phyloP scores from a whole-genome alignment of 1,140 invertebrate species.

The Drosophila truncata region DNA sequence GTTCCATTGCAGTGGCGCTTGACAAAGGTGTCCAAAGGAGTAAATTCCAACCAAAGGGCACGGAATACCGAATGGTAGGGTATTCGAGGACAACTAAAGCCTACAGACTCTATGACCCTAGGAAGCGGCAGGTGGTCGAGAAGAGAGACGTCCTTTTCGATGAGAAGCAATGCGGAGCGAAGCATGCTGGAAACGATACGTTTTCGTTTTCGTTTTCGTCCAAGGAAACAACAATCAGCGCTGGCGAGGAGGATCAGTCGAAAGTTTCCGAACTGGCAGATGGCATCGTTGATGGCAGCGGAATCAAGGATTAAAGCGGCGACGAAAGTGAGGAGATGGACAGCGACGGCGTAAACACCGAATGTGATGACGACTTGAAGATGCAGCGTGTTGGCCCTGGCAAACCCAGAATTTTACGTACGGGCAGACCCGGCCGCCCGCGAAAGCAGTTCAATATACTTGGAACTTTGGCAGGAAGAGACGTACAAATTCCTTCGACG shows the following conservation, averaged over 20 bases:
- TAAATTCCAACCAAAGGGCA: neutral
- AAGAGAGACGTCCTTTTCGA: neutral
- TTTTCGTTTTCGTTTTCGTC: neutral
- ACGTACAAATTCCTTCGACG: neutral
- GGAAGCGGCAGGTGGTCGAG: no score
- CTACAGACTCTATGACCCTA: no score
- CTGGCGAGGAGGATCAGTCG: no score
- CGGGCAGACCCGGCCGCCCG: no score
- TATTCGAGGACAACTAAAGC: neutral
- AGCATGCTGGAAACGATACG: neutral
- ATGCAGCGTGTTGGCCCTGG: no score
- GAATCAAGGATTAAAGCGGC: neutral
- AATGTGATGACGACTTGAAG: no score
- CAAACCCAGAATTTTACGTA: no score
- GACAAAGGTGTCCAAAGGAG: neutral
- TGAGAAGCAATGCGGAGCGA: neutral
- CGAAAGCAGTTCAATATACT: no score
- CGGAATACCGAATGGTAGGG: no score
- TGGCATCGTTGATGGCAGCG: no score
- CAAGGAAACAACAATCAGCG: neutral
- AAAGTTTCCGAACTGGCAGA: neutral
- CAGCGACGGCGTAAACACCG: no score
- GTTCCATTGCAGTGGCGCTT: neutral
- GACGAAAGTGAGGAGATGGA: neutral
- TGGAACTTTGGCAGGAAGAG: no score